A percentile compares a stretch with the other conserved stretches of the same genome.
phyloP scores from a whole-genome alignment of 2,113 vertebrate species.

The Indicator maculatus region DNA sequence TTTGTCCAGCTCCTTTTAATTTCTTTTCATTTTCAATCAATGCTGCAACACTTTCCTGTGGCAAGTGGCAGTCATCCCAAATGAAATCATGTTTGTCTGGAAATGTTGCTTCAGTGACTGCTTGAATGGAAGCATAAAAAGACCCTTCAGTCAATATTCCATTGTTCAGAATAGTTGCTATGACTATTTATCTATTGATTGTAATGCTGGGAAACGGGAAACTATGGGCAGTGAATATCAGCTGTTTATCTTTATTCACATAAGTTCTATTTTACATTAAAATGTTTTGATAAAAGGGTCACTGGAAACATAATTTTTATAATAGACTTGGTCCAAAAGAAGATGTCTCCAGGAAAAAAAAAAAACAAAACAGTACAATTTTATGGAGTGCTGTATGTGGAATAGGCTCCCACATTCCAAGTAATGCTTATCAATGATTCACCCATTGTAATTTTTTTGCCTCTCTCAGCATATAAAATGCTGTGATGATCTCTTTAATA shows the following conservation, averaged over 20 bases:
- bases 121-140: neutral
- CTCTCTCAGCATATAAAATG: neutral
- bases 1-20: neutral
- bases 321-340: neutral
- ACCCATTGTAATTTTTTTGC: neutral
- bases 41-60: neutral
- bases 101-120: neutral
- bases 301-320: neutral
- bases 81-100: neutral
- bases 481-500: neutral
- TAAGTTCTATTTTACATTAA: neutral
- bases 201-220: neutral
- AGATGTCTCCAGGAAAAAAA: neutral
- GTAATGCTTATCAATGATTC: neutral
- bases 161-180: neutral
- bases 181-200: neutral
- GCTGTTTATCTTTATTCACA: neutral
- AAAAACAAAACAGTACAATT: neutral
- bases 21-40: neutral
- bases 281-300: neutral
- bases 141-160: neutral
- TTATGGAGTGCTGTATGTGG: neutral
- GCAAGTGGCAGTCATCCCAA: neutral
- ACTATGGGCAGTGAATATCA: neutral
- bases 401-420: neutral